Conservation (phyloP, 2,797 vertebrate genomes). For the Enteromius anoplus region DNA sequence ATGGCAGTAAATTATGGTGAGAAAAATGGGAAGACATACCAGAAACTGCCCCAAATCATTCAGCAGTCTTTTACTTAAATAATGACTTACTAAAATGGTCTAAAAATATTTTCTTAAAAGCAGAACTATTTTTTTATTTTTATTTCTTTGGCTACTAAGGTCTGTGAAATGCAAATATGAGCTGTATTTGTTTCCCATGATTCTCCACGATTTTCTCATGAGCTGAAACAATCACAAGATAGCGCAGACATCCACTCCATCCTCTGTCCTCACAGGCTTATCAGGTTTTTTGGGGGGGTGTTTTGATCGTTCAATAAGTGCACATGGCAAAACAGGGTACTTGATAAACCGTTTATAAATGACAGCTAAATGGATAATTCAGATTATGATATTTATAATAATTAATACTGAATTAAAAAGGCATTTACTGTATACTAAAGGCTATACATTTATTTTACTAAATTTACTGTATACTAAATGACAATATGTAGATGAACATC, state of each 20-base stretch:
- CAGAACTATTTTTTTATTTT: not conserved
- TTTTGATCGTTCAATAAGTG: not conserved
- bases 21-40: constrained; percentile 7
- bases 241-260: not conserved
- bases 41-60: constrained; percentile 20
- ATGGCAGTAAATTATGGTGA: not conserved
- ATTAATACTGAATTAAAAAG: not conserved
- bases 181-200: not conserved
- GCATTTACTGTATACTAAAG: not conserved
- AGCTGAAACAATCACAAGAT: not conserved
- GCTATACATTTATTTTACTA: not conserved
- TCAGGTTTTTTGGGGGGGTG: not conserved
- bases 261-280: not conserved
- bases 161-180: not conserved
- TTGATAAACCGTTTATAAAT: not conserved
- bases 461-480: not conserved
- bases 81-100: not conserved
- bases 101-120: not conserved
- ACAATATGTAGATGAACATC: not conserved
- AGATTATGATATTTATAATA: not conserved
- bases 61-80: not conserved
- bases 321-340: not conserved
- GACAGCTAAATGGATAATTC: not conserved
- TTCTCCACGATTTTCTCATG: not conserved
- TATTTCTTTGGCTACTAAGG: not conserved